phyloP scores from a whole-genome alignment of 2,888 invertebrate species.

The Ethmia dodecea region DNA sequence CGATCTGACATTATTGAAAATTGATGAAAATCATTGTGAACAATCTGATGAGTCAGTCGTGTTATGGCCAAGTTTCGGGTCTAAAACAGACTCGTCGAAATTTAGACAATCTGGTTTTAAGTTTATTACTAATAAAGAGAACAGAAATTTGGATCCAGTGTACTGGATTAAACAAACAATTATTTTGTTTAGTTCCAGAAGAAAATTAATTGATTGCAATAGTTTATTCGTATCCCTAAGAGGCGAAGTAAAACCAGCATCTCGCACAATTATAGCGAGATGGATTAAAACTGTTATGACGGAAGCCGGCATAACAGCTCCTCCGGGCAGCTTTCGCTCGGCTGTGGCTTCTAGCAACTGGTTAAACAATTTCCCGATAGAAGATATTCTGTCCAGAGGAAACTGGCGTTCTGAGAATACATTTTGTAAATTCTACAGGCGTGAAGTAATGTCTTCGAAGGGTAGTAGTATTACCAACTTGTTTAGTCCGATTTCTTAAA shows the following conservation, averaged over 20 bases:
- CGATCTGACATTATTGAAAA: conserved; percentile 1
- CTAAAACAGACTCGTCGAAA: conserved; percentile 1
- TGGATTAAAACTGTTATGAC: not conserved
- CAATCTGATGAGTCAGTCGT: not conserved
- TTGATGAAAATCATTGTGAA: not conserved
- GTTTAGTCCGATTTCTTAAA: no score
- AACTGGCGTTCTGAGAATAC: not conserved
- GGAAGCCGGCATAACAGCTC: not conserved
- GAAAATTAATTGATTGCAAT: not conserved
- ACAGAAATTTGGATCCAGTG: not conserved
- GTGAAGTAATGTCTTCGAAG: not conserved
- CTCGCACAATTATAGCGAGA: not conserved
- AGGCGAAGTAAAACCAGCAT: not conserved
- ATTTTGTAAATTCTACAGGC: not conserved
- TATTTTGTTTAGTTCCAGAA: not conserved
- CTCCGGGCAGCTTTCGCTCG: not conserved
- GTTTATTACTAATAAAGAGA: not conserved
- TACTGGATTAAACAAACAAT: not conserved
- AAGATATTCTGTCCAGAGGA: not conserved
- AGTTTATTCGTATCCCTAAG: not conserved
- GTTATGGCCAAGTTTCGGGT: conserved; percentile 5
- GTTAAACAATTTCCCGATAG: not conserved
- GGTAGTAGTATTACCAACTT: no score
- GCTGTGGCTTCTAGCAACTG: not conserved
- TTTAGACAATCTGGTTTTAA: not conserved